phyloP scores from a whole-genome alignment of 2,888 invertebrate genomes.

The Anaspis maculata region DNA sequence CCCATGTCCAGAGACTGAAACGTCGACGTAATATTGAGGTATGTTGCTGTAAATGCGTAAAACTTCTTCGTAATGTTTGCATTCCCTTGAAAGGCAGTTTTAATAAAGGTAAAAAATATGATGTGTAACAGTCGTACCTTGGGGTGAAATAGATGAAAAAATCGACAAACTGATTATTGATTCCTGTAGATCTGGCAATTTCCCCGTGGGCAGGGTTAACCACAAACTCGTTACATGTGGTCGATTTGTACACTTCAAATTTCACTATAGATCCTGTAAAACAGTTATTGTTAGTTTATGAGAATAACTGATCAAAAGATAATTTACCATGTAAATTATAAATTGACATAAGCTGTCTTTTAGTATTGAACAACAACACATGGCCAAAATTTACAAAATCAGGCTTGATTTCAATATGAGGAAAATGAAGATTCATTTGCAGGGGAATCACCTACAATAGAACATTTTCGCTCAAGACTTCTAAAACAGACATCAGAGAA shows the following conservation, averaged over 20 bases:
- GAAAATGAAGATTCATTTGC: conserved; percentile 21
- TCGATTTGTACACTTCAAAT: conserved; percentile 23
- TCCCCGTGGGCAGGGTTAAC: conserved; percentile 22
- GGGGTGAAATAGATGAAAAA: conserved; percentile 28
- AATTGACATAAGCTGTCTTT: conserved; percentile 20
- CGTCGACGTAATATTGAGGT: conserved; percentile 25
- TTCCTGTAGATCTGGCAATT: conserved; percentile 21
- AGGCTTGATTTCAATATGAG: conserved; percentile 23
- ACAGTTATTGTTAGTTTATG: too few species aligned
- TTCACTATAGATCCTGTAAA: conserved; percentile 16
- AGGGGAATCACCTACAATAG: conserved; percentile 20
- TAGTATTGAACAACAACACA: conserved; percentile 20
- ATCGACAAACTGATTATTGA: conserved; percentile 20
- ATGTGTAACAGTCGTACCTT: too few species aligned
- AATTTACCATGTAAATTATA: conserved; percentile 26
- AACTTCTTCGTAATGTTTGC: conserved; percentile 21
- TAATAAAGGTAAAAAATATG: too few species aligned
- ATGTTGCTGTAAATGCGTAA: conserved; percentile 26
- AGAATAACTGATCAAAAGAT: conserved; percentile 2
- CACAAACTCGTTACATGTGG: conserved; percentile 16
- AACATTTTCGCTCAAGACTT: background rate
- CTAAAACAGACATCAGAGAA: too few species aligned
- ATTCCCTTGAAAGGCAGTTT: too few species aligned
- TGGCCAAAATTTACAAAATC: conserved; percentile 19
- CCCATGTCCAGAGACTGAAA: too few species aligned